Percentiles rank a stretch among this genome's conserved stretches.
Conservation (phyloP, 2,797 vertebrate genomes). For the Echeneis naucrates region DNA sequence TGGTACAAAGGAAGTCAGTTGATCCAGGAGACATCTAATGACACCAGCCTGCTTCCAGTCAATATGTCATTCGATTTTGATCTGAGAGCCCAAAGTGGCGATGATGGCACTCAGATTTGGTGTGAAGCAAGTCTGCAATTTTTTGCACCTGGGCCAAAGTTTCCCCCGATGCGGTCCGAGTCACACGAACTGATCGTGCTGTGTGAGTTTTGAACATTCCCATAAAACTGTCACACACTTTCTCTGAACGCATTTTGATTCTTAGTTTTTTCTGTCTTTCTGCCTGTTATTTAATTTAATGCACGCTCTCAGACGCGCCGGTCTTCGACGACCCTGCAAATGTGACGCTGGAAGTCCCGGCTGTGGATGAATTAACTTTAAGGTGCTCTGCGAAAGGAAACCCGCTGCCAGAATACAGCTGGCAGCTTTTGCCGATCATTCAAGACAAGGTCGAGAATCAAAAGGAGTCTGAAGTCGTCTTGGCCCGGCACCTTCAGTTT, state of each 20-base stretch:
- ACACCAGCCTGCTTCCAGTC: accelerated
- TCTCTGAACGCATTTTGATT: not conserved
- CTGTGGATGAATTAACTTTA: slow-evolving; percentile 23
- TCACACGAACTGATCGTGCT: slow-evolving; percentile 34
- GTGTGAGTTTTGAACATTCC: slow-evolving; percentile 65
- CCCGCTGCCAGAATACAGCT: slow-evolving; percentile 66
- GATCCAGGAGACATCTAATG: accelerated
- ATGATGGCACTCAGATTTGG: slow-evolving; percentile 60
- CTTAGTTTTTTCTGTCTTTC: not conserved
- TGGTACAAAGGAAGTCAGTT: slow-evolving; percentile 64
- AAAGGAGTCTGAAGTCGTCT: not conserved
- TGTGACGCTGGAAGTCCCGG: slow-evolving; percentile 40
- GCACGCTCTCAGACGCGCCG: slow-evolving; percentile 66
- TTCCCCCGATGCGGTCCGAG: not conserved
- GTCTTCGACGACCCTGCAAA: slow-evolving; percentile 8
- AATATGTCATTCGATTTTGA: accelerated
- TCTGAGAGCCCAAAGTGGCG: not conserved
- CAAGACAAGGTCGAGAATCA: not conserved
- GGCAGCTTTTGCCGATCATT: slow-evolving; percentile 17
- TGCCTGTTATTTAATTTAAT: slow-evolving; percentile 5
- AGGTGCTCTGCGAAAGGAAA: slow-evolving; percentile 73
- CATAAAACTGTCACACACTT: not conserved
- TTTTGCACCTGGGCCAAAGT: not conserved
- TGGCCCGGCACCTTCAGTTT: not conserved
- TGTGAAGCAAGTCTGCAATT: slow-evolving; percentile 74